Percentiles rank a stretch among this genome's conserved stretches.
Evolutionary conservation across 1,140 invertebrate genomes (phyloP).

Genomic region (Ips nitidus): DNA sequence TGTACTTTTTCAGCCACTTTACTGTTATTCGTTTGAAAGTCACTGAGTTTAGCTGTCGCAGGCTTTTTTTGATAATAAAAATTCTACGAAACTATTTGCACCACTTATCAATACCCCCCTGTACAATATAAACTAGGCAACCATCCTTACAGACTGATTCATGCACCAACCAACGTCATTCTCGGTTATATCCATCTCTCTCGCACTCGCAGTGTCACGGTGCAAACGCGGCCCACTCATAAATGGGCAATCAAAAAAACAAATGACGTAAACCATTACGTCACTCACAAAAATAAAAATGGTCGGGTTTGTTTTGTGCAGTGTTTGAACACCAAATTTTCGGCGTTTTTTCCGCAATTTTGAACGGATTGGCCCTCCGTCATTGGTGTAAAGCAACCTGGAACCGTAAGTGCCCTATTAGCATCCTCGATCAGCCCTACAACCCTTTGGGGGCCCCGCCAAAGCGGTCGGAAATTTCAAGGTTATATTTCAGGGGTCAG

Average conservation of each 20-base stretch:
- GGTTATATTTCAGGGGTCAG: conserved; percentile 35
- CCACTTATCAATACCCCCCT: not conserved
- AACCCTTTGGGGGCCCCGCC: not conserved
- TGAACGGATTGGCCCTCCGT: not conserved
- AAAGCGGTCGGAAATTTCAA: conserved; percentile 27
- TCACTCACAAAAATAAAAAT: conserved; percentile 39
- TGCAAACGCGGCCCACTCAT: not conserved
- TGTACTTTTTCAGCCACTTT: too few species aligned
- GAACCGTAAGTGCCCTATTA: conserved; percentile 1
- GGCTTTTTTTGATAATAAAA: conserved; percentile 1
- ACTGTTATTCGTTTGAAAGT: not conserved
- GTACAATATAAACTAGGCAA: not conserved
- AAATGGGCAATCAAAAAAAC: conserved; percentile 13
- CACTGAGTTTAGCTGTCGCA: too few species aligned
- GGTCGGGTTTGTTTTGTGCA: conserved; percentile 32
- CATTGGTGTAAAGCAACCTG: not conserved
- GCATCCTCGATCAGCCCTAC: too few species aligned
- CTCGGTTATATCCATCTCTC: not conserved
- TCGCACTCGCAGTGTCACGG: not conserved
- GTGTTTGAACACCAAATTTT: conserved; percentile 8
- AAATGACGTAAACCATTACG: conserved; percentile 38
- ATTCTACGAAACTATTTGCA: not conserved
- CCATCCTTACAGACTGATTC: not conserved
- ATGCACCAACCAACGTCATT: not conserved
- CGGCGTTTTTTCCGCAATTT: conserved; percentile 8